phyloP scores from a whole-genome alignment of 2,888 invertebrate genomes.

The Eupithecia subumbrata region DNA sequence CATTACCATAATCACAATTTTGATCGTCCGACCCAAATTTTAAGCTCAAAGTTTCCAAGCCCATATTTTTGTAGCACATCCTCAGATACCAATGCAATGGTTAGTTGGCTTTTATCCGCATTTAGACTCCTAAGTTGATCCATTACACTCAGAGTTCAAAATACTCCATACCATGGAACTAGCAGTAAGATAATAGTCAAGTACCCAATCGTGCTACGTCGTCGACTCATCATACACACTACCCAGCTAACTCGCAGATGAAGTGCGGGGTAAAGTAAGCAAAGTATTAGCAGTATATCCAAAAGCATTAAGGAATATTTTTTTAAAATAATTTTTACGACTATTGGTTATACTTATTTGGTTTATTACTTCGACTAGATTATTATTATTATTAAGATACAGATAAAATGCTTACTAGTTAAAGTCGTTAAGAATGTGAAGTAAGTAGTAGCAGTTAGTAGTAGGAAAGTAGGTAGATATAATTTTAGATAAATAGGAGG shows the following conservation, averaged over 20 bases:
- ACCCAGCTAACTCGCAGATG: not conserved
- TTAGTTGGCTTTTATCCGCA: not conserved
- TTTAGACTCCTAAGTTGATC: not conserved
- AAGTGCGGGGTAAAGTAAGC: not conserved
- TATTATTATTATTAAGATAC: slow-evolving; percentile 1
- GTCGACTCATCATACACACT: not conserved
- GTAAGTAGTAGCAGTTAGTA: slow-evolving; percentile 4
- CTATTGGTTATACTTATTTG: not conserved
- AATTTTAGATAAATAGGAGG: slow-evolving; percentile 34
- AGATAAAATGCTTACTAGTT: not conserved
- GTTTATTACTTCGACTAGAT: slow-evolving; percentile 1
- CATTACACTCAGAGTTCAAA: not conserved
- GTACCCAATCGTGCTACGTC: not conserved
- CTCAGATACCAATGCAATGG: not conserved
- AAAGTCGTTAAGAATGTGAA: not conserved
- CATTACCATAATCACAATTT: too few relatives aligned
- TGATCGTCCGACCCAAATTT: too few relatives aligned
- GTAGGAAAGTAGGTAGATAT: slow-evolving; percentile 1
- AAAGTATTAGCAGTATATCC: not conserved
- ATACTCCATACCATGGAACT: not conserved
- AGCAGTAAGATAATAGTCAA: not conserved
- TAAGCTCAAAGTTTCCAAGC: not conserved
- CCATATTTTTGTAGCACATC: not conserved
- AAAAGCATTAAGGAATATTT: not conserved
- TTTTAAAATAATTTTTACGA: not conserved